phyloP scores from a whole-genome alignment of 2,113 vertebrate species.

The Excalfactoria chinensis region DNA sequence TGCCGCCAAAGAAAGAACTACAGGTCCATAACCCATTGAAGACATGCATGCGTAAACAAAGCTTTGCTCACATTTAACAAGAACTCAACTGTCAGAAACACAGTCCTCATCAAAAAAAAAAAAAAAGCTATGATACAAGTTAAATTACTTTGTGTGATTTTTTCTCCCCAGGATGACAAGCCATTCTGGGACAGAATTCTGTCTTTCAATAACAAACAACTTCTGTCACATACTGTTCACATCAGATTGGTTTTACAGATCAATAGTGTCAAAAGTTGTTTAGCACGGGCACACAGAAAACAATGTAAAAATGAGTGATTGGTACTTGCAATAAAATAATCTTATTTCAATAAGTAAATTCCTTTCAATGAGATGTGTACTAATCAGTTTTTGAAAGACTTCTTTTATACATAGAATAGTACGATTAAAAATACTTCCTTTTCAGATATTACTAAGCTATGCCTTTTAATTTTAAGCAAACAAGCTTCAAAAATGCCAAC shows the following conservation, averaged over 20 bases:
- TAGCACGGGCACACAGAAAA: constrained; percentile 58
- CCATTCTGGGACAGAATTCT: constrained; percentile 84
- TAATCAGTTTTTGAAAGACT: constrained; percentile 45
- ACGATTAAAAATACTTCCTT: not conserved
- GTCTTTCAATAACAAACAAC: constrained; percentile 82
- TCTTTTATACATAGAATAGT: not conserved
- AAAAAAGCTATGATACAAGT: constrained; percentile 76
- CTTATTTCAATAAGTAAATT: constrained; percentile 73
- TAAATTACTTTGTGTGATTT: constrained; percentile 83
- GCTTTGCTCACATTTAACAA: constrained; percentile 64
- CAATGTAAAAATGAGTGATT: constrained; percentile 77
- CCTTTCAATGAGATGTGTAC: constrained; percentile 67
- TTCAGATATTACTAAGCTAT: not conserved
- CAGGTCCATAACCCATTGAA: constrained; percentile 25
- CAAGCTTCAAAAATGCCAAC: not conserved
- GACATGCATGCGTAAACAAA: constrained; percentile 50
- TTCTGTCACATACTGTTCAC: constrained; percentile 79
- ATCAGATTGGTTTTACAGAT: constrained; percentile 82
- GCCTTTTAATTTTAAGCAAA: not conserved
- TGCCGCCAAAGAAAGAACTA: constrained; percentile 20
- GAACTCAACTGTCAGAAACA: constrained; percentile 75
- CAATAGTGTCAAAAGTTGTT: constrained; percentile 72
- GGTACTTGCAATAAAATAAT: constrained; percentile 67
- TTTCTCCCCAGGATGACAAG: constrained; percentile 77
- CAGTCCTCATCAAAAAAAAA: constrained; percentile 79